Percentiles rank a stretch among this genome's conserved stretches.
phyloP scores from a whole-genome alignment of 2,888 invertebrate genomes.

The Cylloceria caligata region DNA sequence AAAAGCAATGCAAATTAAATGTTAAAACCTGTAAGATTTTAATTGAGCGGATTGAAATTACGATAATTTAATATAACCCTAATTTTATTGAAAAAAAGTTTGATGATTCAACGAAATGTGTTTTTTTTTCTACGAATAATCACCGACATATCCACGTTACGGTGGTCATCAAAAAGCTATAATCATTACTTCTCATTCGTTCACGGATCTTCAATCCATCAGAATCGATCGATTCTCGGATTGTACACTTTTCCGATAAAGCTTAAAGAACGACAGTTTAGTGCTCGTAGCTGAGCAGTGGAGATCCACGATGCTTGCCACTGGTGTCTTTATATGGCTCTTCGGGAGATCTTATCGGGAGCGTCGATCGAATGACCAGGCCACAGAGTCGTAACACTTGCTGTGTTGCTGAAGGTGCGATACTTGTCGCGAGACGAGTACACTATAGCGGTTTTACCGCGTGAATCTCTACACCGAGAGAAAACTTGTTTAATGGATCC shows the following conservation, averaged over 20 bases:
- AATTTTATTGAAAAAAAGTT: background rate
- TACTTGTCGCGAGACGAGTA: slow-evolving; percentile 39
- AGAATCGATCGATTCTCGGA: slow-evolving; percentile 6
- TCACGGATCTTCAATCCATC: background rate
- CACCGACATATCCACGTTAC: slow-evolving; percentile 13
- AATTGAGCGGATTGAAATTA: background rate
- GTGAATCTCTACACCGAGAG: too few relatives aligned
- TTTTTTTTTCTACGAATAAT: slow-evolving; percentile 27
- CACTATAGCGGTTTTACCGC: background rate
- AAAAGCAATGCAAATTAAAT: background rate
- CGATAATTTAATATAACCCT: background rate
- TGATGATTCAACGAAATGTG: background rate
- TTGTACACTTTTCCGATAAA: slow-evolving; percentile 9
- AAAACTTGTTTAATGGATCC: too few relatives aligned
- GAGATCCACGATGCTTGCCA: slow-evolving; percentile 33
- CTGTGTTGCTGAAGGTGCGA: slow-evolving; percentile 47
- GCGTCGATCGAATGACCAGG: slow-evolving; percentile 36
- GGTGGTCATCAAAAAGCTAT: slow-evolving; percentile 24
- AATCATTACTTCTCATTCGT: slow-evolving; percentile 25
- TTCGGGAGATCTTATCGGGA: slow-evolving; percentile 44
- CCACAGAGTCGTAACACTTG: slow-evolving; percentile 25
- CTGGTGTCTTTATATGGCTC: slow-evolving; percentile 45
- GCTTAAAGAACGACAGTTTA: slow-evolving; percentile 17
- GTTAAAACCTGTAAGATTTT: background rate
- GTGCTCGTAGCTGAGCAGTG: slow-evolving; percentile 7